Base-by-base conservation (phyloP, 2,888 invertebrate species). In the Disparrhopalites patrizii region DNA sequence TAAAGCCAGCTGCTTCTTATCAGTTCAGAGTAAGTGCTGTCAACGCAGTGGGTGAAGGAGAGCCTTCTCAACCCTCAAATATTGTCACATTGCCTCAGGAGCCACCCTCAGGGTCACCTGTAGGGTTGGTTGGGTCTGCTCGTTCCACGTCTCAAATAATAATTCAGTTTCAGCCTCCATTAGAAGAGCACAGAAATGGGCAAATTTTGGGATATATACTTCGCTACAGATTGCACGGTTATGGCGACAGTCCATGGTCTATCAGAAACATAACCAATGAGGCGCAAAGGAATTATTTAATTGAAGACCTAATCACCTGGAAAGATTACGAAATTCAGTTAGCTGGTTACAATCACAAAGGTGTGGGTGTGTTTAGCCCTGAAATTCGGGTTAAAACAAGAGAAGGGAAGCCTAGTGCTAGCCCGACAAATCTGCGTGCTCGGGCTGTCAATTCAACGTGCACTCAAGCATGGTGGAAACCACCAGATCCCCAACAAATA, bases 1-100 rank as follows among this genome's bases (percentile, higher is more conserved):
- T 98, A 55, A 93, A 93, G 80, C 97, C 98, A 0, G 95, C 97
- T 0, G 90, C 93, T 0, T 89, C 91, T 0, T 99, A 98, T 80
- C 94, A 96, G 79, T 99, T 99, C 80, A 84, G 97, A 69, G 91
- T 99, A n/a, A 91, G 91, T 70, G 95, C 98, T 15, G 90, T 95
- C 13, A 99, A 99, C 80, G 89, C 90, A 57, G 95, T 97, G 1
- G 98, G 98, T 0, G 93, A 96, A 78, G 97, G 98, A 2, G 87
- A 90, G 0, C 87, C 93, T 1, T 95, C 95, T 0, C 88, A 89
- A 67, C 89, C 95, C 0, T 93, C 93, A 72, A 92, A 92, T 77
- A 85, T 90, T 61, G 86, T 99, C 62, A 89, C 90, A 76, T 83
- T 99, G 74, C 98, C 98, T 0, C 96, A 97, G 83, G 95, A 97